Evolutionary conservation across 2,797 vertebrate species (phyloP), one percentile per base, ranked within the genome.

Genomic region (Urophycis tenuis): DNA sequence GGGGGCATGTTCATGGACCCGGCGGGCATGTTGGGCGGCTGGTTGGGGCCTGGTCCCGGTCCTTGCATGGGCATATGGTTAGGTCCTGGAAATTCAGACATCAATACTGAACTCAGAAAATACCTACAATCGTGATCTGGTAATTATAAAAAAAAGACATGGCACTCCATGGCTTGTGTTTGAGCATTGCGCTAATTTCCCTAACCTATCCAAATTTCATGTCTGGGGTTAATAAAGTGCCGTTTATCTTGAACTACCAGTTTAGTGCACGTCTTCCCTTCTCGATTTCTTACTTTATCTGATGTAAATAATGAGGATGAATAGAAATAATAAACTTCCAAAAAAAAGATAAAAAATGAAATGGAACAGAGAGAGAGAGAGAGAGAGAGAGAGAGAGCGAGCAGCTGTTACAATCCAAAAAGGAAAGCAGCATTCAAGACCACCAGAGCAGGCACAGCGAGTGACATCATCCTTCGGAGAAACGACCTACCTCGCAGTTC

Each of bases 31-130:
- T 90, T 98, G 25, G 98, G 95, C 71, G 97, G 95, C 75, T 98
- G 98, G 91, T 90, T 98, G 78, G 97, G 96, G 83, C 96, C 98
- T 76, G 97, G 96, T 81, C 96, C 97, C 22, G 97, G 97, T 88
- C 97, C 97, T 92, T 98, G 98, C 94, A 99, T 96, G 89, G 97
- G 94, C 94, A 99, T 96, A 84, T 99, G 98, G 90, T 97, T 99
- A 71, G 97, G 96, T 72, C 96, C 98, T 99, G 88, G 71, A 86
- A 89, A 90, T 83, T 22, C 84, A n/a, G 85, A 82, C 69, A 88
- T 41, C 84, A 67, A 0, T 2, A 2, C 31, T 34, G 22, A n/a
- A 53, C 49, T 53, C 19, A 53, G 53, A 15, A 29, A 25, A 64
- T 64, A 11, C 9, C 45, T 10, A 2, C 1, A 64, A 64, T 11